Evolutionary conservation across 2,888 invertebrate species (phyloP).

Genomic region (Rosalia funebris): DNA sequence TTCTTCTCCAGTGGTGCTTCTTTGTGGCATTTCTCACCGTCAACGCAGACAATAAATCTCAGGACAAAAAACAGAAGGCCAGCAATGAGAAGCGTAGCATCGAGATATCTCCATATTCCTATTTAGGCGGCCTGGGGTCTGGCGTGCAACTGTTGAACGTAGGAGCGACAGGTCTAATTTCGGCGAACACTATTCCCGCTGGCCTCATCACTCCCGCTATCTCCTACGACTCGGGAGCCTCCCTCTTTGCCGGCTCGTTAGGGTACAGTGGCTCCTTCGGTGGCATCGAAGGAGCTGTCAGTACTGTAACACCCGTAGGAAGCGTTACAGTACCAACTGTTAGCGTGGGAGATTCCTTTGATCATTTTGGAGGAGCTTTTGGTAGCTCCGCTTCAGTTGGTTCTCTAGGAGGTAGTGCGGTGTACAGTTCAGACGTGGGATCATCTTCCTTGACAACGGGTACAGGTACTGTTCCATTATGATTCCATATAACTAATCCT

Average conservation of each 20-base stretch:
- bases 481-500: too few relatives aligned
- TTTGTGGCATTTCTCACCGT: neutral
- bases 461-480: too few relatives aligned
- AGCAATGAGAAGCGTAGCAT: conserved; percentile 7
- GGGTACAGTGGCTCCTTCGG: neutral
- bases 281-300: neutral
- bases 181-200: neutral
- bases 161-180: neutral
- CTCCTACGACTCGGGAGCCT: conserved; percentile 12
- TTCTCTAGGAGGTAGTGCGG: too few relatives aligned
- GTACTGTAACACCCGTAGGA: neutral
- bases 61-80: neutral
- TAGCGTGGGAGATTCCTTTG: neutral
- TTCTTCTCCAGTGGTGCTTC: conserved; percentile 8
- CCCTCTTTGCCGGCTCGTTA: conserved; percentile 7
- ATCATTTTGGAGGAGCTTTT: too few relatives aligned
- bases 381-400: too few relatives aligned
- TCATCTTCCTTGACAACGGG: too few relatives aligned
- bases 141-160: neutral
- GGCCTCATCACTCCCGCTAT: conserved; percentile 11
- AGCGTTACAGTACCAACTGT: neutral
- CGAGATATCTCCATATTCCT: conserved; percentile 2
- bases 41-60: neutral
- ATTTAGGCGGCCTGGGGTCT: neutral
- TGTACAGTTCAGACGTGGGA: too few relatives aligned